Evolutionary conservation across 1,140 invertebrate genomes (phyloP).

Genomic region (Listronotus oregonensis): DNA sequence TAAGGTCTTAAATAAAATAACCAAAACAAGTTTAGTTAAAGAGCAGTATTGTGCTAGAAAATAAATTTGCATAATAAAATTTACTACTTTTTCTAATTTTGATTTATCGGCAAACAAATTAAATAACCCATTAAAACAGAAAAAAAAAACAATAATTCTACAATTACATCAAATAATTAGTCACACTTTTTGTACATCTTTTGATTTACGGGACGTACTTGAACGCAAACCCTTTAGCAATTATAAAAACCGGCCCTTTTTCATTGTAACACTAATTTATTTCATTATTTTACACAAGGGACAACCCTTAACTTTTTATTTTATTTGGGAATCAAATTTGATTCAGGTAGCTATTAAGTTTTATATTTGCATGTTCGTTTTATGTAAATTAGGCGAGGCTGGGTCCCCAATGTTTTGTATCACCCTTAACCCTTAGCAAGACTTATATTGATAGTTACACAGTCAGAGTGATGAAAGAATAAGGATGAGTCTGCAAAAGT

Average conservation of each 20-base stretch:
- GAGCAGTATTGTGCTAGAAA: too few species aligned
- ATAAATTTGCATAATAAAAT: too few species aligned
- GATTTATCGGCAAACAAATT: constrained; percentile 18
- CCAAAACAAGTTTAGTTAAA: too few species aligned
- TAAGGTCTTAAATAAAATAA: too few species aligned
- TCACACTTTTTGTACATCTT: constrained; percentile 18
- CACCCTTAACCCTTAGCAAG: constrained; percentile 15
- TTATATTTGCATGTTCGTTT: constrained; percentile 30
- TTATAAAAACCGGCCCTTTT: constrained; percentile 21
- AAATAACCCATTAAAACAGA: too few species aligned
- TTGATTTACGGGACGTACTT: constrained; percentile 25
- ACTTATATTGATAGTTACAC: constrained; percentile 18
- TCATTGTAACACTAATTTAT: constrained; percentile 25
- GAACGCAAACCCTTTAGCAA: constrained; percentile 17
- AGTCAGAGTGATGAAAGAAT: constrained; percentile 10
- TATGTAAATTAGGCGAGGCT: constrained; percentile 25
- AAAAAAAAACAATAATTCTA: constrained; percentile 28
- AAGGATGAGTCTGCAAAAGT: constrained; percentile 11
- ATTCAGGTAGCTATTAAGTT: constrained; percentile 36
- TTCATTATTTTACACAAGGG: constrained; percentile 28
- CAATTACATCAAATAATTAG: constrained; percentile 26
- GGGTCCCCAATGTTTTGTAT: neutral
- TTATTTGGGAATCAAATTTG: constrained; percentile 30
- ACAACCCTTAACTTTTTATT: constrained; percentile 23
- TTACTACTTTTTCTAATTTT: constrained; percentile 14